phyloP scores from a whole-genome alignment of 2,888 invertebrate species.

The Hydroisotoma schaefferi region DNA sequence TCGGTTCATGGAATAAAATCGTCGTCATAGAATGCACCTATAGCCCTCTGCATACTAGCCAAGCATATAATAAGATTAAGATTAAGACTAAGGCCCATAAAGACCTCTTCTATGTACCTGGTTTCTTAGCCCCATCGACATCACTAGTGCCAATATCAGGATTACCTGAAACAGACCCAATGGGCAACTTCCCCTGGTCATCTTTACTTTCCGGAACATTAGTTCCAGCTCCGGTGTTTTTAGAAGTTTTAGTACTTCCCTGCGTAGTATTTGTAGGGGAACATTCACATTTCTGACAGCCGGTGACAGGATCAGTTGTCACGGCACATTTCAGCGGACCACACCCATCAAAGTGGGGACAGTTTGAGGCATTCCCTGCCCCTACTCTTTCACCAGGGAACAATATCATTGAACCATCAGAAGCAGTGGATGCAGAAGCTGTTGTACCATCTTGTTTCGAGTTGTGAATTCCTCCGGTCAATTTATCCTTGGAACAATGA shows the following conservation, averaged over 20 bases:
- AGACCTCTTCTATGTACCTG: conserved; percentile 1
- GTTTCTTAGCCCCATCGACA: conserved; percentile 3
- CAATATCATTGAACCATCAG: neutral
- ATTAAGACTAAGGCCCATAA: neutral
- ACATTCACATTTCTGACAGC: conserved; percentile 47
- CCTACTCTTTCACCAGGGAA: neutral
- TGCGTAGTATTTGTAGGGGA: conserved; percentile 9
- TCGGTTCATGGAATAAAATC: too few species aligned
- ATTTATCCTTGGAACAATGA: conserved; percentile 18
- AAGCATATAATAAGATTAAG: too few species aligned
- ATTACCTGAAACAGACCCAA: conserved; percentile 40
- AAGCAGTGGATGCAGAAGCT: neutral
- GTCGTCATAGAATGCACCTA: too few species aligned
- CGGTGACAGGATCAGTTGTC: conserved; percentile 38
- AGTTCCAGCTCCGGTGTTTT: neutral
- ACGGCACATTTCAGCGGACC: conserved; percentile 44
- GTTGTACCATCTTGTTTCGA: neutral
- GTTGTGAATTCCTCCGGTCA: neutral
- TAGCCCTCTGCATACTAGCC: too few species aligned
- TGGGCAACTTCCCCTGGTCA: conserved; percentile 19
- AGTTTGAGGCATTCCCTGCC: conserved; percentile 12
- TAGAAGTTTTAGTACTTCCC: too few species aligned
- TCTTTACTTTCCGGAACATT: conserved; percentile 16
- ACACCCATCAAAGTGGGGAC: conserved; percentile 46
- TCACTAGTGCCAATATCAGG: conserved; percentile 4